Evolutionary conservation across 2,113 vertebrate species (phyloP).

Genomic region (Hemichromis elongatus): DNA sequence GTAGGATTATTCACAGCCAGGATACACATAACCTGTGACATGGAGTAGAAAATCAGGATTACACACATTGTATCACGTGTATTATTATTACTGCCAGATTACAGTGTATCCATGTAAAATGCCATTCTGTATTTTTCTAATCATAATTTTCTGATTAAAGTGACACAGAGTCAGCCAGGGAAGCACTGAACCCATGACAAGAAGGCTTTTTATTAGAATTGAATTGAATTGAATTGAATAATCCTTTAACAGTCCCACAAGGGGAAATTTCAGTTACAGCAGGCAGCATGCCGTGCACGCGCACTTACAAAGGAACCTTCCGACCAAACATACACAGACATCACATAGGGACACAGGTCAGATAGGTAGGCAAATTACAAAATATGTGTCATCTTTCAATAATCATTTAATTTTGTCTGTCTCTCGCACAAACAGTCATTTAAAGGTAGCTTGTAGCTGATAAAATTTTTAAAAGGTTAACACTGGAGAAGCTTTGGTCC

Average conservation of each 20-base stretch:
- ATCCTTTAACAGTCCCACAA: too few relatives aligned
- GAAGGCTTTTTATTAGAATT: too few relatives aligned
- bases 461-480: background rate
- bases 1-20: slow-evolving; percentile 21
- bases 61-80: slow-evolving; percentile 23
- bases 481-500: background rate
- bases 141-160: background rate
- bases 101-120: background rate
- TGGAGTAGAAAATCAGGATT: slow-evolving; percentile 14
- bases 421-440: background rate
- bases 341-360: too few relatives aligned
- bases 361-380: too few relatives aligned
- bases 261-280: too few relatives aligned
- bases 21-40: slow-evolving; percentile 37
- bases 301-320: too few relatives aligned
- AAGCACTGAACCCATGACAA: too few relatives aligned
- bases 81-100: background rate
- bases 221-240: too few relatives aligned
- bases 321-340: too few relatives aligned
- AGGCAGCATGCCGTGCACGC: too few relatives aligned
- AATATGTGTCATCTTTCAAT: background rate
- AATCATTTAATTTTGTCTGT: background rate
- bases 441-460: background rate
- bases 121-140: background rate
- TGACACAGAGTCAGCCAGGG: too few relatives aligned